phyloP scores from a whole-genome alignment of 2,113 vertebrate species.

The Cyphomyrus discorhynchus region DNA sequence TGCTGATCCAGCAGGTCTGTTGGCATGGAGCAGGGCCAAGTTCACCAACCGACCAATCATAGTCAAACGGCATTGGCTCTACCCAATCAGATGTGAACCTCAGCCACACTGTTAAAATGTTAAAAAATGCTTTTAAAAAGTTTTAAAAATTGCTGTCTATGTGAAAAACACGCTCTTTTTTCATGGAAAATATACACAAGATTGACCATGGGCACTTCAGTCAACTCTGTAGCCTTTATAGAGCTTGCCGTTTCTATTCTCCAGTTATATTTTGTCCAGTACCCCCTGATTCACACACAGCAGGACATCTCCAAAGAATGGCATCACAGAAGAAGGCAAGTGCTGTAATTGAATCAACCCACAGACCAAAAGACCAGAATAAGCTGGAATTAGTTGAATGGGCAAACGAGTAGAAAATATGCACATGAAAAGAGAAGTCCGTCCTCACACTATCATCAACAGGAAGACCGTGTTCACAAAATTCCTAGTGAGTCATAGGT shows the following conservation, averaged over 20 bases:
- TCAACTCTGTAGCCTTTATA: not conserved
- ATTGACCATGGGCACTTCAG: not conserved
- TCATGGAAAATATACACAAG: not conserved
- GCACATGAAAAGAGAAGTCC: not conserved
- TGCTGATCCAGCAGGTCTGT: not conserved
- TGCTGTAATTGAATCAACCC: not conserved
- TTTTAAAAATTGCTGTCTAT: not conserved
- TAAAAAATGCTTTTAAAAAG: not conserved
- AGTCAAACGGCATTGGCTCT: not conserved
- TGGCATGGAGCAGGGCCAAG: not conserved
- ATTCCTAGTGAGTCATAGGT: not conserved
- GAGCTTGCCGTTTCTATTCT: not conserved
- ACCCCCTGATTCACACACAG: not conserved
- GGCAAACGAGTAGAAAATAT: not conserved
- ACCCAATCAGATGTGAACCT: not conserved
- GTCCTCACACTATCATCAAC: not conserved
- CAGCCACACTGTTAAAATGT: no score
- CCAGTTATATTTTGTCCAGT: not conserved
- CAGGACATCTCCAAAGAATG: not conserved
- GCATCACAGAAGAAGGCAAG: not conserved
- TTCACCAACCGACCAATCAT: not conserved
- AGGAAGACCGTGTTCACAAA: not conserved
- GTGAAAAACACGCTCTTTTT: not conserved
- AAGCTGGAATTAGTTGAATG: not conserved
- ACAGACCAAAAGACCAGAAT: not conserved